A percentile compares a stretch with the other conserved stretches of the same genome.
These are phyloP conservation scores for Ditula angustiorana DNA, from an alignment of 2,888 invertebrate species.

Conservation along the genomic window DNA sequence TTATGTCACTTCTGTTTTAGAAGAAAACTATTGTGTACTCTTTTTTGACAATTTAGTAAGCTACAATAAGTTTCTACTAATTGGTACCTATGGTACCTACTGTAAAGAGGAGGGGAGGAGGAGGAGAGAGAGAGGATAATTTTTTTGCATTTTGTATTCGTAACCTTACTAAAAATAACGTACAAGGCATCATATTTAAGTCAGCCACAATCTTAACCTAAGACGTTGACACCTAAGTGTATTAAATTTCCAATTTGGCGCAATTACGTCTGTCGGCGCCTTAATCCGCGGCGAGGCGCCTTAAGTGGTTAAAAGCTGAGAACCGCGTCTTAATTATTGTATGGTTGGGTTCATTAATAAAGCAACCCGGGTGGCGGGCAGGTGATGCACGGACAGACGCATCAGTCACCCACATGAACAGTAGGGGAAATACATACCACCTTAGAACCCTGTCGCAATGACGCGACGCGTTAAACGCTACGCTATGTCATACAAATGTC, in stretches of 20 bases:
- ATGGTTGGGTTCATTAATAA: background rate
- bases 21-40: background rate
- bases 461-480: too few species aligned
- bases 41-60: background rate
- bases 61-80: background rate
- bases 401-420: too few species aligned
- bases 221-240: slow-evolving; percentile 21
- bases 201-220: background rate
- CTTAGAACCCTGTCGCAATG: too few species aligned
- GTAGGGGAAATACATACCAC: too few species aligned
- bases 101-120: too few species aligned
- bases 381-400: too few species aligned
- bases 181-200: too few species aligned
- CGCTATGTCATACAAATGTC: too few species aligned
- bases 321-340: background rate
- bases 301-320: slow-evolving; percentile 13
- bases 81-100: background rate
- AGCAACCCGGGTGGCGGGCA: too few species aligned
- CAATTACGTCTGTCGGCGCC: slow-evolving; percentile 44
- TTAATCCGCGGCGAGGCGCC: slow-evolving; percentile 16
- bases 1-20: background rate
- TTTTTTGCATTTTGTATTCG: too few species aligned
- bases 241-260: slow-evolving; percentile 51
- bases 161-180: too few species aligned
- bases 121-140: too few species aligned